Evolutionary conservation across 92 coral and sea anemone genomes (phyloP).

Genomic region (Anthopleura xanthogrammica): DNA sequence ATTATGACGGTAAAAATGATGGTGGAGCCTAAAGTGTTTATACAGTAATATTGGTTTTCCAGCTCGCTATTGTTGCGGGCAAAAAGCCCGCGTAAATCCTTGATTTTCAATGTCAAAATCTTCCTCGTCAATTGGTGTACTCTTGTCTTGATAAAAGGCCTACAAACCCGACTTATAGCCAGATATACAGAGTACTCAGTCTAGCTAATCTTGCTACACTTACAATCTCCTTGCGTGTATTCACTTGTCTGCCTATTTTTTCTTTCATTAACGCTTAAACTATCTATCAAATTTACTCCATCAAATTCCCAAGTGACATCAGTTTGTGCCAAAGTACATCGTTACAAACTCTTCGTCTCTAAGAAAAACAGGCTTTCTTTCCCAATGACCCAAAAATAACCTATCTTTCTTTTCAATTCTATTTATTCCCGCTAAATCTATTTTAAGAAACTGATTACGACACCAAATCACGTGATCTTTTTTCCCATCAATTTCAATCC

Average conservation of each 20-base stretch:
- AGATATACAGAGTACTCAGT: neutral
- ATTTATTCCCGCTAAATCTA: constrained; percentile 11
- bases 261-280: neutral
- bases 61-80: neutral
- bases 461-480: constrained; percentile 21
- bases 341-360: neutral
- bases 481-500: neutral
- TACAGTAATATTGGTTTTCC: neutral
- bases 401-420: neutral
- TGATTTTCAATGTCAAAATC: neutral
- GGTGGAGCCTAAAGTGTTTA: neutral
- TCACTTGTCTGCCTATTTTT: neutral
- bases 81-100: neutral
- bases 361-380: neutral
- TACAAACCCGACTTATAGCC: neutral
- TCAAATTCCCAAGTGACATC: neutral
- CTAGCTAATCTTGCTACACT: neutral
- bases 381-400: neutral
- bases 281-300: neutral
- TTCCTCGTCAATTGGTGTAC: neutral
- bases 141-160: neutral
- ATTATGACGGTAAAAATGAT: neutral
- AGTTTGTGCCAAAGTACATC: neutral
- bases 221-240: neutral
- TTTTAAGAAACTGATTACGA: constrained; percentile 19